A percentile compares a stretch with the other conserved stretches of the same genome.
phyloP scores from a whole-genome alignment of 2,113 vertebrate species.

The Ochotona curzoniae region DNA sequence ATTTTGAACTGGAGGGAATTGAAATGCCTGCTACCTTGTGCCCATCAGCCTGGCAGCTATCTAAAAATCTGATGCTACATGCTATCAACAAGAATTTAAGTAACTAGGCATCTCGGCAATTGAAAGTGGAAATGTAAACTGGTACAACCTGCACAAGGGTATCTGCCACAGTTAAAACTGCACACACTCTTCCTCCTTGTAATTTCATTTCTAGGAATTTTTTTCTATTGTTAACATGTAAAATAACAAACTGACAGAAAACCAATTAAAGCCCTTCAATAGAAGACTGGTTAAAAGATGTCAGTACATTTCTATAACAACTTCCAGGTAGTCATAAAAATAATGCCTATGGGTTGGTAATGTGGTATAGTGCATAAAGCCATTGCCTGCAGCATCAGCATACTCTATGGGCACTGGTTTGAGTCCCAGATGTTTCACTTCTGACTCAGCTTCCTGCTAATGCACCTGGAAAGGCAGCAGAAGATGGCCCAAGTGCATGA shows the following conservation, averaged over 20 bases:
- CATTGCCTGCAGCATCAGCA: too few species aligned
- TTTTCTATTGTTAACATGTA: not conserved
- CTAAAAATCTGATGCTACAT: not conserved
- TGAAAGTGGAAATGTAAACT: not conserved
- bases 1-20: not conserved
- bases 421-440: too few species aligned
- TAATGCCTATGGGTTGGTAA: too few species aligned
- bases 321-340: too few species aligned
- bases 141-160: not conserved
- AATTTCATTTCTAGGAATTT: not conserved
- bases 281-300: not conserved
- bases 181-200: not conserved
- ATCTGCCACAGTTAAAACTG: not conserved
- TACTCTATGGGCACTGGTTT: too few species aligned
- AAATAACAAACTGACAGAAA: not conserved
- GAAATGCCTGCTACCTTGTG: conserved; percentile 20
- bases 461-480: too few species aligned
- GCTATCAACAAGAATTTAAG: conserved; percentile 14
- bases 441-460: too few species aligned
- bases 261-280: not conserved
- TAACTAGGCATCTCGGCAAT: not conserved
- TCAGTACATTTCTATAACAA: too few species aligned
- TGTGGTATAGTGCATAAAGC: too few species aligned
- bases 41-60: conserved; percentile 10
- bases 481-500: too few species aligned